These are phyloP conservation scores for Cantharis rustica DNA, from an alignment of 2,888 invertebrate species.

Conservation along the genomic window DNA sequence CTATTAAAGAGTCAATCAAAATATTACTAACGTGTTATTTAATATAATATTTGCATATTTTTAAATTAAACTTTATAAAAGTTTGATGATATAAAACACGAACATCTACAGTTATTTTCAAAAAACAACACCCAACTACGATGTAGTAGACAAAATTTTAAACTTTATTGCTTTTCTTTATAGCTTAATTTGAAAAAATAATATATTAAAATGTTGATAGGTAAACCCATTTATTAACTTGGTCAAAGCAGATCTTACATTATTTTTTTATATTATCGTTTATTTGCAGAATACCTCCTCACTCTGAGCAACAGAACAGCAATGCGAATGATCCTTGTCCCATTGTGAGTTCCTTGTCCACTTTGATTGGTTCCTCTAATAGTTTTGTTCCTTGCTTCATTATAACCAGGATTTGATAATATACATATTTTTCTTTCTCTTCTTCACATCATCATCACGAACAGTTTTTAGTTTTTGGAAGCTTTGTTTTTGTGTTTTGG, in stretches of 20 bases:
- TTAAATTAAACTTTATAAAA: slow-evolving; percentile 12
- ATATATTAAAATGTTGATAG: not conserved
- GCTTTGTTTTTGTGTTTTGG: too few species aligned
- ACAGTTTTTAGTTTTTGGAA: too few species aligned
- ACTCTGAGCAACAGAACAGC: too few species aligned
- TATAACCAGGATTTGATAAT: too few species aligned
- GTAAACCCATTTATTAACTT: not conserved
- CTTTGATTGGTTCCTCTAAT: too few species aligned
- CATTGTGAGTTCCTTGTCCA: too few species aligned
- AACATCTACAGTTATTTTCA: slow-evolving; percentile 10
- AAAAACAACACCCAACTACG: not conserved
- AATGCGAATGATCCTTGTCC: too few species aligned
- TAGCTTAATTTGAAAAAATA: not conserved
- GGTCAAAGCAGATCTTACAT: not conserved
- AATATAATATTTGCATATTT: slow-evolving; percentile 36
- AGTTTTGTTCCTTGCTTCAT: too few species aligned
- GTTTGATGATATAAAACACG: slow-evolving; percentile 25
- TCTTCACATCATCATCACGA: too few species aligned
- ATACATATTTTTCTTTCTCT: too few species aligned
- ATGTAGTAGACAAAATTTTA: not conserved
- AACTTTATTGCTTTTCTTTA: not conserved
- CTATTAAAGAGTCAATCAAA: slow-evolving; percentile 40
- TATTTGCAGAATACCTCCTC: not conserved
- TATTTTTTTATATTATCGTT: not conserved
- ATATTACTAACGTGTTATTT: slow-evolving; percentile 33